Evolutionary conservation across 2,113 vertebrate genomes (phyloP).

Genomic region (Hepsetus odoe): DNA sequence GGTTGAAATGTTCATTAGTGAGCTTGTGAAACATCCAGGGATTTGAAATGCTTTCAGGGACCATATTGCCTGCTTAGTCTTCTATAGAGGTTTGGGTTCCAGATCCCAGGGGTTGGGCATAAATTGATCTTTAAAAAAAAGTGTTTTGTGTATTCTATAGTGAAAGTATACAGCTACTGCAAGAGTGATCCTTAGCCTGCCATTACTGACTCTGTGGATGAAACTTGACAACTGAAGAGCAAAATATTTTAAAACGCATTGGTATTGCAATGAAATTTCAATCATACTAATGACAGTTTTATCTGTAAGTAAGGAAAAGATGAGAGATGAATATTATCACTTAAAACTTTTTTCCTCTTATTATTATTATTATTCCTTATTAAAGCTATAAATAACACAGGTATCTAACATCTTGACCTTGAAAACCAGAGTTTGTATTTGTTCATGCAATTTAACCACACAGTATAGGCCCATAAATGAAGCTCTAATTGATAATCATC

Average conservation of each 20-base stretch:
- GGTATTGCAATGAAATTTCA: background rate
- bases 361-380: too few species aligned
- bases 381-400: too few species aligned
- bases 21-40: slow-evolving; percentile 72
- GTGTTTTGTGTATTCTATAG: slow-evolving; percentile 48
- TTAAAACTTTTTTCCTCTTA: background rate
- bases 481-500: background rate
- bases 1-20: slow-evolving; percentile 77
- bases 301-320: background rate
- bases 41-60: slow-evolving; percentile 68
- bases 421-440: background rate
- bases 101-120: slow-evolving; percentile 58
- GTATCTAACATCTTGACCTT: background rate
- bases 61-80: slow-evolving; percentile 68
- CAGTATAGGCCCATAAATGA: background rate
- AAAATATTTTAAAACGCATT: slow-evolving; percentile 38
- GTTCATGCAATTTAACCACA: background rate
- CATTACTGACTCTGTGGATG: slow-evolving; percentile 48
- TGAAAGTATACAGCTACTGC: slow-evolving; percentile 8
- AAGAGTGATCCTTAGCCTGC: slow-evolving; percentile 45
- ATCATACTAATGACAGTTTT: background rate
- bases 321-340: background rate
- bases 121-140: slow-evolving; percentile 68
- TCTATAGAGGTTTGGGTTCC: slow-evolving; percentile 61
- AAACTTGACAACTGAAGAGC: slow-evolving; percentile 65